Base-by-base conservation (phyloP, 2,888 invertebrate genomes). In the Caenorhabditis doughertyi region DNA sequence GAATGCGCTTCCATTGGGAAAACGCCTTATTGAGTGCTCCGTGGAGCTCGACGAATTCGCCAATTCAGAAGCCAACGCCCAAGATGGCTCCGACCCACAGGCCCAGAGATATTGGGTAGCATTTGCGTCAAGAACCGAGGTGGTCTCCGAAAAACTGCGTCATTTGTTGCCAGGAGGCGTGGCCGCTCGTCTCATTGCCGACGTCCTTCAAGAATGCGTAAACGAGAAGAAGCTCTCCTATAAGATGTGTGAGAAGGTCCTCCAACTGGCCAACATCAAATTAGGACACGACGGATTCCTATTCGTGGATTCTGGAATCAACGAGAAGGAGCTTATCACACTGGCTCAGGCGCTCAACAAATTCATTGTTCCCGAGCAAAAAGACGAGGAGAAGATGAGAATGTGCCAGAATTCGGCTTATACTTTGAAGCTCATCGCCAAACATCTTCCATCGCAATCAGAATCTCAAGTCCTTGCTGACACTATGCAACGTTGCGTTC, bases 261-360 rank as follows among this genome's bases (percentile, higher is more conserved):
- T 98, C 92, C 97, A 97, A 89, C 92, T 98, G 47, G 93, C 98
- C 0, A 96, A 96, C 89, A 94, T 94, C 9, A 96, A 96, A 92
- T 93, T 97, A 8, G 95, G 95, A 85, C 94, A 94, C 81, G 94
- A 95, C 81, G 85, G 87, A 56, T 84, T 81, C 60, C 73, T 86
- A 64, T 84, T 82, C 53, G 53, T 27, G 9, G 88, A 88, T 65
- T 80, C 79, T 67, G 85, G 85, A 44, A 87, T 86, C 79, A 85
- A 89, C 27, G 87, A 89, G 71, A 56, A 71, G 58, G 87, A 88
- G 53, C 79, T 90, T 11, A 84, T 74, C 49, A 77, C 79, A 9
- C 68, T 90, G 49, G 89, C 89, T 0, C 62, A 77, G 13, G 87
- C 84, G 9, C 79, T 90, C 11, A 90, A 88, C 70, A 74, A 82